Conservation (phyloP, 2,797 vertebrate genomes). For the Chromobotia macracanthus region DNA sequence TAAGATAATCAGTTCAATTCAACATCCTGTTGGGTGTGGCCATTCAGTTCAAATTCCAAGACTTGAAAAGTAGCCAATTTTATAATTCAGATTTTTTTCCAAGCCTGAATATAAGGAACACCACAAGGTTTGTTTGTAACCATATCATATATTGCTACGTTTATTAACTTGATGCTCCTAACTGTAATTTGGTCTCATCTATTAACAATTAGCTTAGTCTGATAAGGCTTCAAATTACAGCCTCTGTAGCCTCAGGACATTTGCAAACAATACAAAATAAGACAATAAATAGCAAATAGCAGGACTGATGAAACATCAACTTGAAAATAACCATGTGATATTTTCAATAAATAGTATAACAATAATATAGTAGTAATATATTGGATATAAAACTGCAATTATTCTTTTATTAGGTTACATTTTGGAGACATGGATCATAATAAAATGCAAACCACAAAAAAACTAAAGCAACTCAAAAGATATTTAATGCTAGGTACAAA, state of each 20-base stretch:
- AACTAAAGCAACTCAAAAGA: neutral
- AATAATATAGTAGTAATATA: too few species aligned
- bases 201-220: conserved; percentile 23
- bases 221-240: conserved; percentile 31
- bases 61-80: too few species aligned
- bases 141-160: neutral
- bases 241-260: neutral
- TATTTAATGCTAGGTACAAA: neutral
- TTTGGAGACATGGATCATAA: neutral
- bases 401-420: neutral
- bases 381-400: conserved; percentile 4
- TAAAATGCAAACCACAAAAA: neutral
- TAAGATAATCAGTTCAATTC: too few species aligned
- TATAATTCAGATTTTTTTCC: too few species aligned
- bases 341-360: conserved; percentile 12
- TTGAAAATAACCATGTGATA: conserved; percentile 7
- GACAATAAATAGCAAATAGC: conserved; percentile 4
- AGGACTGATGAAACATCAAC: conserved; percentile 4
- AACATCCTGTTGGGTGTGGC: neutral
- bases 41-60: neutral
- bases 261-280: conserved; percentile 36
- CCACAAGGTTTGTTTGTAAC: neutral
- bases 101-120: neutral
- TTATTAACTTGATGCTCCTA: neutral
- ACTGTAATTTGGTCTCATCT: conserved; percentile 15